These are phyloP conservation scores for Charina bottae DNA, from an alignment of 2,113 vertebrate species.

Conservation along the genomic window DNA sequence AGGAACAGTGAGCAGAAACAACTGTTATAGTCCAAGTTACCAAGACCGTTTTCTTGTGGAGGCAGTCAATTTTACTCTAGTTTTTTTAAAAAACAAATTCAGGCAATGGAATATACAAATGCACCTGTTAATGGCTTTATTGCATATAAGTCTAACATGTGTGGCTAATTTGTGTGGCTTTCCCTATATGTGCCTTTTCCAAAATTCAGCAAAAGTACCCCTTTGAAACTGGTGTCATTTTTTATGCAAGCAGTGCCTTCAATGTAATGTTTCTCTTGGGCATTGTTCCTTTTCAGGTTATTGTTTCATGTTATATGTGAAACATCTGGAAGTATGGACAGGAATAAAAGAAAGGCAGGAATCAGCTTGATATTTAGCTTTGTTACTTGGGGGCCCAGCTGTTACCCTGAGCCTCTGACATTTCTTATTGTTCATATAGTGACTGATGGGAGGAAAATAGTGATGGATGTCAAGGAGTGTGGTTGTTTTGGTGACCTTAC, in stretches of 20 bases:
- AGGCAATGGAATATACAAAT: background rate
- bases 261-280: fast-evolving
- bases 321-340: background rate
- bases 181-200: background rate
- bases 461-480: background rate
- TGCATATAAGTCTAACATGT: background rate
- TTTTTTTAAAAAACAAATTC: background rate
- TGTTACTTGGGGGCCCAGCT: background rate
- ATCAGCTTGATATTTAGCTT: background rate
- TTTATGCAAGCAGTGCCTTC: background rate
- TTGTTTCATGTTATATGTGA: background rate
- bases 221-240: background rate
- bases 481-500: background rate
- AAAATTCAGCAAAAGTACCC: background rate
- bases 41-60: too few species aligned
- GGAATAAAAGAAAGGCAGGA: background rate
- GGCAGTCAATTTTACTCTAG: background rate
- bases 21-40: background rate
- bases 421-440: background rate
- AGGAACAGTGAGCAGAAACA: background rate
- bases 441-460: background rate
- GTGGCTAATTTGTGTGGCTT: fast-evolving
- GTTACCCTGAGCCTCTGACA: background rate
- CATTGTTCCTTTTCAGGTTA: background rate
- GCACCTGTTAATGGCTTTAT: background rate